Evolutionary conservation across 2,113 vertebrate genomes (phyloP), one percentile per base, ranked within the genome.

Genomic region (Anoura caudifer): DNA sequence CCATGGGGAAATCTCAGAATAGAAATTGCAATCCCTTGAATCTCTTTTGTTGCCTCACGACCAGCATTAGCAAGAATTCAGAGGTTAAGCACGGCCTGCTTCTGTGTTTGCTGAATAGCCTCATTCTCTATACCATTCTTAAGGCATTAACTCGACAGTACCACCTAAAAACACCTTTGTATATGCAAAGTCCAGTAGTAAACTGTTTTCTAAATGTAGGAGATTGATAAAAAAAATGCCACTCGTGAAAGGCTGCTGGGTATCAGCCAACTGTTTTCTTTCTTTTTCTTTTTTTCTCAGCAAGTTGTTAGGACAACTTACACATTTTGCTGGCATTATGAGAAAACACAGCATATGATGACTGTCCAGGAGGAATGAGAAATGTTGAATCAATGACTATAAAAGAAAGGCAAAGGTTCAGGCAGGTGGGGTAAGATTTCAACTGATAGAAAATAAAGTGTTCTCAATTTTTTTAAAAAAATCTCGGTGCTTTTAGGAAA

Each of bases 191-290:
- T 96, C 85, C 87, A 95, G 59, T 82, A 97, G 59, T 61, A 95
- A 95, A 91, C 43, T 45, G 36, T 73, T 90, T 89, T 95, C 52
- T 91, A 93, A 97, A 95, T 2, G 3, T 79, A 84, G 36, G 38
- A 87, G 94, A 96, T 86, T 93, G 86, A 94, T 65, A 95, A 81
- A 70, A 81, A 70, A 96, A 96, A 88, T 52, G 47, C 33, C 84
- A 33, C 70, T 80, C n/a, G 6, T 24, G 33, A 12, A n/a, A 65
- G 43, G 47, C 36, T 79, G 22, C 56, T 97, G 88, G 89, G 10
- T 56, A n/a, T 13, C 14, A 72, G 86, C 36, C 70, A 95, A 85
- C 50, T 67, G 13, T 33, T 94, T 82, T 38, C 81, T 90, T 91
- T 61, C 59, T 85, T 80, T 79, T 82, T 33, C 52, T 87, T 65